Evolutionary conservation across 1,140 invertebrate species (phyloP).

Genomic region (Diuraphis noxia): DNA sequence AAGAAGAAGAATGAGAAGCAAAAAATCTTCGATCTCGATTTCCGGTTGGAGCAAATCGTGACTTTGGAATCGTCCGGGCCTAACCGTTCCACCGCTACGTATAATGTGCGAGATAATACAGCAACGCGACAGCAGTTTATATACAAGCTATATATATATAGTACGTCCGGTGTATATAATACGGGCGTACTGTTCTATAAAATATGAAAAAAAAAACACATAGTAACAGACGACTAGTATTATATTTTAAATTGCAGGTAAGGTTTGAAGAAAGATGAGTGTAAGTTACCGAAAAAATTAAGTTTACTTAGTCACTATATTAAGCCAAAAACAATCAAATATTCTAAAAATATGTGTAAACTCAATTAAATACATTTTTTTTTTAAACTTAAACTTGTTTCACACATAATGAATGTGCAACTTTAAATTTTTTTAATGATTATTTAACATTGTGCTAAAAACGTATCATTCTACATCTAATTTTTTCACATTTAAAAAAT

Average conservation of each 20-base stretch:
- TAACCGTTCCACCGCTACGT: background rate
- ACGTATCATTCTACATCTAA: accelerated
- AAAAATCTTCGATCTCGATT: constrained; percentile 14
- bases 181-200: background rate
- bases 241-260: background rate
- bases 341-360: no score
- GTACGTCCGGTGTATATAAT: background rate
- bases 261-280: background rate
- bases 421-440: background rate
- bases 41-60: constrained; percentile 15
- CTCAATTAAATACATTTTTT: background rate
- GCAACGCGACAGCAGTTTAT: background rate
- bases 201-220: background rate
- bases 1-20: background rate
- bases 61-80: background rate
- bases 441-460: background rate
- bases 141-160: no score
- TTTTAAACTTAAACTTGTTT: background rate
- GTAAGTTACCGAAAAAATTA: background rate
- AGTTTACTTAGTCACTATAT: background rate
- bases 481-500: background rate
- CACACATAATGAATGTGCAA: background rate
- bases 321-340: background rate
- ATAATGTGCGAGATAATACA: background rate
- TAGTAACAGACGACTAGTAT: background rate